phyloP scores from a whole-genome alignment of 2,888 invertebrate species.

The Trachelus iudaicus region DNA sequence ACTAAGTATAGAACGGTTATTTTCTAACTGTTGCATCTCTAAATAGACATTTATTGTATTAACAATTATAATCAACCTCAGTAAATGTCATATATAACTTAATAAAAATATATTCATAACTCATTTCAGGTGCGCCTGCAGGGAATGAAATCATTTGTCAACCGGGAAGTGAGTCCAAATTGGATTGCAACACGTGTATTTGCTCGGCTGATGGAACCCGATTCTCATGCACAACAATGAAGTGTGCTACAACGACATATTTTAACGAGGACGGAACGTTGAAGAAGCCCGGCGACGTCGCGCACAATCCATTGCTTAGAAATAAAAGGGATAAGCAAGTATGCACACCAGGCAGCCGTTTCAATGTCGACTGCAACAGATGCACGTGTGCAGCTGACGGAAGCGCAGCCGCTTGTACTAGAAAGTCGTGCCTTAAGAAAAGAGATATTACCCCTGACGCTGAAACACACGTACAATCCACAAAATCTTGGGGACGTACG shows the following conservation, averaged over 20 bases:
- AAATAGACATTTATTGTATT: too few species aligned
- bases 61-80: too few species aligned
- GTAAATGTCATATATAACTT: too few species aligned
- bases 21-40: too few species aligned
- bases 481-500: not conserved
- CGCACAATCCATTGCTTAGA: constrained; percentile 18
- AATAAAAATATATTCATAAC: not conserved
- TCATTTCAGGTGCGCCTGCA: not conserved
- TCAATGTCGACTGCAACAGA: constrained; percentile 68
- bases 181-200: constrained; percentile 72
- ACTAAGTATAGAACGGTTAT: too few species aligned
- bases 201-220: constrained; percentile 68
- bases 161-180: constrained; percentile 29
- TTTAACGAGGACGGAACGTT: constrained; percentile 31
- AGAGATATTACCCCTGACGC: not conserved
- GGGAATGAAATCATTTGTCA: constrained; percentile 7
- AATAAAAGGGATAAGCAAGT: constrained; percentile 22
- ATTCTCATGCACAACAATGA: constrained; percentile 31
- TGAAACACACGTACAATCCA: not conserved
- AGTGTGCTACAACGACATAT: constrained; percentile 26
- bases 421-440: constrained; percentile 59
- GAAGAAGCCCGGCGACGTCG: constrained; percentile 3
- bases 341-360: constrained; percentile 66
- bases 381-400: constrained; percentile 67
- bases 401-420: constrained; percentile 67